These are phyloP conservation scores for Alviniconcha marisindica DNA, from an alignment of 1,140 invertebrate species.

Conservation along the genomic window DNA sequence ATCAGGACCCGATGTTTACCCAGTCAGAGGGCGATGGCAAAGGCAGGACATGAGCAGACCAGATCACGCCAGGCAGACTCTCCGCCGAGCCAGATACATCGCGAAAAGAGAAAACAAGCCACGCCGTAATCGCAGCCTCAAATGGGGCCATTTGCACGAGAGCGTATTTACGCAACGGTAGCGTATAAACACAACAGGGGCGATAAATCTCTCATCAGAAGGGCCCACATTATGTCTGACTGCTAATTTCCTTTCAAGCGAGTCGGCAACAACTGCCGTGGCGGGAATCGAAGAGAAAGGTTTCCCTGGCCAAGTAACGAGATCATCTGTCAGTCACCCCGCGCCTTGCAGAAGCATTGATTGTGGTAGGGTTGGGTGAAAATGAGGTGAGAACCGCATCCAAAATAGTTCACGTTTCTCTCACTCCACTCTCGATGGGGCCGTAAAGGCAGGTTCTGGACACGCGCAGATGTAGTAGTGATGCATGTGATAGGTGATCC, in stretches of 20 bases:
- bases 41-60: not conserved
- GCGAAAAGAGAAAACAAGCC: not conserved
- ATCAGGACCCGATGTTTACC: not conserved
- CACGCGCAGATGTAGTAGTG: no score
- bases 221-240: not conserved
- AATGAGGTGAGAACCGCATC: not conserved
- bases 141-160: not conserved
- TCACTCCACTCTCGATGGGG: no score
- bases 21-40: not conserved
- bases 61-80: not conserved
- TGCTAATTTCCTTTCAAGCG: not conserved
- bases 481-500: no score
- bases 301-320: not conserved
- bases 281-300: not conserved
- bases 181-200: not conserved
- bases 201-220: not conserved
- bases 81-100: not conserved
- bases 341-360: not conserved
- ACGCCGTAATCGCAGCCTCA: not conserved
- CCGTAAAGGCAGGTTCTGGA: no score
- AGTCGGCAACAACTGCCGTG: not conserved
- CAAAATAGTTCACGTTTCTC: no score
- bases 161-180: not conserved
- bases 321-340: not conserved
- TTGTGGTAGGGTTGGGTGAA: not conserved